Evolutionary conservation across 1,140 invertebrate genomes (phyloP).

Genomic region (Drosophila repletoides): DNA sequence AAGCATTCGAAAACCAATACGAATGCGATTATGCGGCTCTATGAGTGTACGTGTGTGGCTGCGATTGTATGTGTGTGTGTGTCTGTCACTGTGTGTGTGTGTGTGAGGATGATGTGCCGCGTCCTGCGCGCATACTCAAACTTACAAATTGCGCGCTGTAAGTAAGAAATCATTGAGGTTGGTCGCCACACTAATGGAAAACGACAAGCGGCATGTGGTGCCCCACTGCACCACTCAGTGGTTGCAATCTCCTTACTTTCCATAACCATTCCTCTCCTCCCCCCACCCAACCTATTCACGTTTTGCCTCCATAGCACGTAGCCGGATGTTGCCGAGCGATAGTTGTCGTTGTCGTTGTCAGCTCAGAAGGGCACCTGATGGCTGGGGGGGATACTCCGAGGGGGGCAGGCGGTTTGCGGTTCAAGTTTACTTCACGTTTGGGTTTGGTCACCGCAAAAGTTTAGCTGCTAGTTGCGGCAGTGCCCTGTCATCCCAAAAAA

Average conservation of each 20-base stretch:
- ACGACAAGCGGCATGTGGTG: conserved; percentile 71
- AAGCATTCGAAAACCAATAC: conserved; percentile 68
- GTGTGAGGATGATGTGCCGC: conserved; percentile 29
- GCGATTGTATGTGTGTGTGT: conserved; percentile 6
- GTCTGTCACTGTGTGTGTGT: conserved; percentile 16
- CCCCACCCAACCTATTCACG: conserved; percentile 6
- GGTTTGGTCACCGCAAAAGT: conserved; percentile 66
- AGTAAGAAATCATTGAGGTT: conserved; percentile 80
- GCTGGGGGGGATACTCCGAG: not conserved
- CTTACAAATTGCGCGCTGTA: conserved; percentile 61
- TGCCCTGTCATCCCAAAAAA: not conserved
- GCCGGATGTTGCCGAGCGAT: conserved; percentile 67
- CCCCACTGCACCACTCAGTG: not conserved
- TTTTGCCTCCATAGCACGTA: too few species aligned
- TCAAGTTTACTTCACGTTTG: conserved; percentile 49
- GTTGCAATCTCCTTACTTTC: conserved; percentile 25
- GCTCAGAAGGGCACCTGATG: too few species aligned
- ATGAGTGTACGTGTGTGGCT: not conserved
- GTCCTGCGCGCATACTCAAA: conserved; percentile 32
- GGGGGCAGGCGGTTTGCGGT: conserved; percentile 10
- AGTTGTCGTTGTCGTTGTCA: conserved; percentile 60
- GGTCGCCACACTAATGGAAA: conserved; percentile 75
- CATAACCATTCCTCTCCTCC: not conserved
- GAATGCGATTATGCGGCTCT: conserved; percentile 67
- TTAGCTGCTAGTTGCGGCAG: conserved; percentile 53